Evolutionary conservation across 2,797 vertebrate genomes (phyloP).

Genomic region (Notolabrus celidotus): DNA sequence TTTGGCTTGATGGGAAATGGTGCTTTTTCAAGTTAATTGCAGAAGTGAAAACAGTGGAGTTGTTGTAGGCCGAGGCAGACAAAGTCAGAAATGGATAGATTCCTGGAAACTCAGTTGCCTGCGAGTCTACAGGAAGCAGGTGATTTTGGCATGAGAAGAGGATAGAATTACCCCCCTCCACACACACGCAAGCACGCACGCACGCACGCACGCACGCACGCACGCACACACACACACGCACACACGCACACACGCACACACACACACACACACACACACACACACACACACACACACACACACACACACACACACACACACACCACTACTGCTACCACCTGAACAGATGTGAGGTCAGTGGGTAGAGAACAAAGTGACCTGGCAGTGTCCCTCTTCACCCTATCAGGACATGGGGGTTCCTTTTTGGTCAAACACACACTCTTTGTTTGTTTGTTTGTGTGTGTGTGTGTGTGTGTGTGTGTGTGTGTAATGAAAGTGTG

Average conservation of each 20-base stretch:
- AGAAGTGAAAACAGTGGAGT: constrained; percentile 2
- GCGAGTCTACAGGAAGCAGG: constrained; percentile 69
- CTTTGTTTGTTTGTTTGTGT: constrained; percentile 16
- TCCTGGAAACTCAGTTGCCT: constrained; percentile 65
- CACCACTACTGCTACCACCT: too few relatives aligned
- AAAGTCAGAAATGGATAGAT: constrained; percentile 31
- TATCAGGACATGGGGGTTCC: constrained; percentile 44
- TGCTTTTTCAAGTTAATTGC: neutral
- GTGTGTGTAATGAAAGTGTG: constrained; percentile 53
- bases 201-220: too few relatives aligned
- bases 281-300: too few relatives aligned
- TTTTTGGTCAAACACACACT: constrained; percentile 14
- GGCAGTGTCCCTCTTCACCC: constrained; percentile 35
- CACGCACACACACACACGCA: too few relatives aligned
- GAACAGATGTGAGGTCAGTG: constrained; percentile 56
- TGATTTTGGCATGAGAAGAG: constrained; percentile 56
- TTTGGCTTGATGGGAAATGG: constrained; percentile 14
- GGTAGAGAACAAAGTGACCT: constrained; percentile 52
- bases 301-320: too few relatives aligned
- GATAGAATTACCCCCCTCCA: constrained; percentile 12
- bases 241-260: too few relatives aligned
- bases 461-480: constrained; percentile 24
- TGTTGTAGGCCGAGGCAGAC: constrained; percentile 8
- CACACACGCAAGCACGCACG: too few relatives aligned
- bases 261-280: too few relatives aligned